Evolutionary conservation across 2,113 vertebrate genomes (phyloP), one percentile per base, ranked within the genome.

Genomic region (Spermophilus dauricus): DNA sequence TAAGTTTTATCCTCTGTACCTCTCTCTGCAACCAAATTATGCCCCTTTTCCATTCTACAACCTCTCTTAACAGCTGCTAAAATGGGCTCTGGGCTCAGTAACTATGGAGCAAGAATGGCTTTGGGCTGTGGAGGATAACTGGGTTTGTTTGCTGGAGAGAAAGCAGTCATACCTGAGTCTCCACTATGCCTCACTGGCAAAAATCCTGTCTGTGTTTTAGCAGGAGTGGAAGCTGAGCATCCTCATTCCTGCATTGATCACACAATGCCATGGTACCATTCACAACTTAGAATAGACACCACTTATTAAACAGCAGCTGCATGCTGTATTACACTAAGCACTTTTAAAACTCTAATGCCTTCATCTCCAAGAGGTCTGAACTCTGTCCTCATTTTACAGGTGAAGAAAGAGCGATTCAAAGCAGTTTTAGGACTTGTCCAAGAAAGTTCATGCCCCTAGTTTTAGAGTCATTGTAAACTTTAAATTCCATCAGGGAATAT

Each of bases 311-410:
- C 6, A 45, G 32, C 61, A 45, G 51, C 28, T 70, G n/a, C 12
- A 20, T 51, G 61, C 16, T 83, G 4, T 51, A 56, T 53, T n/a
- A 48, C 24, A 48, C 1, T 8, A 77, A 67, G 73, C 7, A 28
- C 82, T 86, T 92, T n/a, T 34, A 89, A 96, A 95, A 48, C 37
- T 92, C 56, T 61, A 26, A 76, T 75, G 69, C 32, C 37, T 17
- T 65, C 11, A 63, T 58, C 24, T 51, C 77, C 8, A 76, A 63
- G 56, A 65, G 22, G 8, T 77, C 42, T 82, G 16, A 18, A 58
- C 53, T 42, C 51, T 69, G 53, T 37, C n/a, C 8, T 51, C 10
- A 70, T 37, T 37, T 89, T 63, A 58, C 39, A 76, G 70, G 24
- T 34, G 13, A 69, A 76, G 32, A 76, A 63, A 82, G 77, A 88